A percentile compares a stretch with the other conserved stretches of the same genome.
Conservation (phyloP, 1,140 invertebrate species). For the Kradibia gibbosae region DNA sequence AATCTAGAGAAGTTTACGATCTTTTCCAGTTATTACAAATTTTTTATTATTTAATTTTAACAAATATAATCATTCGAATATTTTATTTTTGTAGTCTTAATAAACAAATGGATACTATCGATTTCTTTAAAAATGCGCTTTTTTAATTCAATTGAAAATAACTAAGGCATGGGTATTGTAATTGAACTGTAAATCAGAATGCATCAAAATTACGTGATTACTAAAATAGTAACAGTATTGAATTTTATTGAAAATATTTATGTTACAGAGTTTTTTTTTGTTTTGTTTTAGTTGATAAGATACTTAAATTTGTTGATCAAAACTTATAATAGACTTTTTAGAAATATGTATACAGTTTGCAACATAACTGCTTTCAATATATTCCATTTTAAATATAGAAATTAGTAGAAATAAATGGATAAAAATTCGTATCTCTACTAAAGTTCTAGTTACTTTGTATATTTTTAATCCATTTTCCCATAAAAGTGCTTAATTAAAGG, state of each 20-base stretch:
- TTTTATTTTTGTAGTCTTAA: background rate
- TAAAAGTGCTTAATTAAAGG: slow-evolving; percentile 26
- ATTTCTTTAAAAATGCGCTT: no score
- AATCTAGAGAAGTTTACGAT: slow-evolving; percentile 14
- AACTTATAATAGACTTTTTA: slow-evolving; percentile 42
- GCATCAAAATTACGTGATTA: no score
- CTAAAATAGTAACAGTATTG: no score
- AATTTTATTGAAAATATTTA: no score
- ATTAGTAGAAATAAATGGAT: background rate
- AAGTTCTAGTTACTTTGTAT: background rate
- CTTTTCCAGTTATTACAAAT: background rate
- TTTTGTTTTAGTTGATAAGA: background rate
- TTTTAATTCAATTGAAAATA: no score
- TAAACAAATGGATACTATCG: no score
- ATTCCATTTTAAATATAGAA: background rate
- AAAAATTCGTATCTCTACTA: slow-evolving; percentile 2
- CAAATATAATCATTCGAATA: background rate
- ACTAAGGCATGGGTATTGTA: no score
- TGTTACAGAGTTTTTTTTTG: no score
- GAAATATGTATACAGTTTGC: background rate
- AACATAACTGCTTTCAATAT: slow-evolving; percentile 7
- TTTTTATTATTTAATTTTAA: background rate
- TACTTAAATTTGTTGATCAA: slow-evolving; percentile 23
- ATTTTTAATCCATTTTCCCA: background rate
- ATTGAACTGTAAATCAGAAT: no score